A percentile compares a stretch with the other conserved stretches of the same genome.
Evolutionary conservation across 2,888 invertebrate species (phyloP).

Genomic region (Caenorhabditis plicata): DNA sequence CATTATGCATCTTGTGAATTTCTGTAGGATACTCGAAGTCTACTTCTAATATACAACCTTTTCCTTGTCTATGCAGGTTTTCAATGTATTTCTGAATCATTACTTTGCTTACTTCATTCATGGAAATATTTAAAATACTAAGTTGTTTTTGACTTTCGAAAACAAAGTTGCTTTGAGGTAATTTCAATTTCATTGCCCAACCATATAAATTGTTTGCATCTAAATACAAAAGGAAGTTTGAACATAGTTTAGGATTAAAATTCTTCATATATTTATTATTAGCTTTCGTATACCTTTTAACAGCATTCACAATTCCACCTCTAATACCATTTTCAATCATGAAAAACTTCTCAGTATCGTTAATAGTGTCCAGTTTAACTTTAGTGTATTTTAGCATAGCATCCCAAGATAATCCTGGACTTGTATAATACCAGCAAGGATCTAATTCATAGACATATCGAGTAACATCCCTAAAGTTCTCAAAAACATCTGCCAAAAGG

Average conservation of each 20-base stretch:
- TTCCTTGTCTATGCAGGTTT: constrained; percentile 15
- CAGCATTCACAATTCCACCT: constrained; percentile 39
- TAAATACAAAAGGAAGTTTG: too few species aligned
- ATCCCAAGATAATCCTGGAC: too few species aligned
- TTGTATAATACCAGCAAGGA: constrained; percentile 47
- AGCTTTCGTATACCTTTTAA: constrained; percentile 20
- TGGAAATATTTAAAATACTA: constrained; percentile 3
- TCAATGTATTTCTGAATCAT: constrained; percentile 1
- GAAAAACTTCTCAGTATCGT: constrained; percentile 52
- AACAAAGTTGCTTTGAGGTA: constrained; percentile 49
- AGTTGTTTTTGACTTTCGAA: constrained; percentile 33
- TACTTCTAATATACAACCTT: constrained; percentile 66
- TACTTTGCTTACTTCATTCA: constrained; percentile 7
- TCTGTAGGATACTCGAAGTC: constrained; percentile 66
- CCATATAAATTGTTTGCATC: too few species aligned
- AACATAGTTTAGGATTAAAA: constrained; percentile 28
- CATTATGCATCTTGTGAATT: constrained; percentile 64
- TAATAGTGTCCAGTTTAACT: constrained; percentile 49
- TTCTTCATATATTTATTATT: constrained; percentile 23
- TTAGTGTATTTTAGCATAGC: constrained; percentile 51
- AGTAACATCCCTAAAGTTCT: constrained; percentile 52
- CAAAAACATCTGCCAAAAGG: constrained; percentile 57
- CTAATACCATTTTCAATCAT: too few species aligned
- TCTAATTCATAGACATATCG: constrained; percentile 50
- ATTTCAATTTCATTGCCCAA: constrained; percentile 37